Base-by-base conservation (phyloP, 2,797 vertebrate species). In the Schizopygopsis pylzovi region DNA sequence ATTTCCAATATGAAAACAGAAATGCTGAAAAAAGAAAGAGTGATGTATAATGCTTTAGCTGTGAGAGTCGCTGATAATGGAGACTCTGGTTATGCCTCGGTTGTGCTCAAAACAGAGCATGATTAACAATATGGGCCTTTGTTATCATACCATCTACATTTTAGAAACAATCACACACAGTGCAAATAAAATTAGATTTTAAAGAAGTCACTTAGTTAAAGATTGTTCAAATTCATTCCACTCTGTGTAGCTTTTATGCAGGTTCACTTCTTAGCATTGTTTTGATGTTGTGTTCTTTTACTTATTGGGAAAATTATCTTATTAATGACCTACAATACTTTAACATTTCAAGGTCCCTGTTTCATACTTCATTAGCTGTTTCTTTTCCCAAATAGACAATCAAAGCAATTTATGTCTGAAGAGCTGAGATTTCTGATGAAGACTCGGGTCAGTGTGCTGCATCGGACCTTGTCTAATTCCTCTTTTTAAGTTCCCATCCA, bases 401-500 rank as follows among this genome's bases (percentile, higher is more conserved):
- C 25, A 2, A 52, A 81, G 11, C 59, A 47, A 28, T 70, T 81
- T 68, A 81, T 59, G 54, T 77, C 85, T 86, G 61, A 82, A 76
- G 47, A 77, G 59, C n/a, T 41, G 22, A 68, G 73, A 61, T 86
- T 45, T 72, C 39, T 84, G 83, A 61, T 63, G 33, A 73, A 78
- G 78, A 72, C 70, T 79, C 22, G 22, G 63, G 72, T 87, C 84
- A 81, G 79, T 77, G 63, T 75, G 81, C 41, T 43, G 52, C 25
- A 65, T 65, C n/a, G 59, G 79, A 76, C 85, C 82, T 88, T 91
- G 68, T 87, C 90, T 93, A 91, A 93, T 92, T 92, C 91, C 87
- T 52, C 87, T 88, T 92, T 90, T 92, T 93, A 93, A 92, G 91
- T 89, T 92, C 82, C 81, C 88, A 90, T 92, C 88, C 89, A 75